A percentile compares a stretch with the other conserved stretches of the same genome.
These are phyloP conservation scores for Craniophora ligustri DNA, from an alignment of 2,888 invertebrate genomes.

Conservation along the genomic window DNA sequence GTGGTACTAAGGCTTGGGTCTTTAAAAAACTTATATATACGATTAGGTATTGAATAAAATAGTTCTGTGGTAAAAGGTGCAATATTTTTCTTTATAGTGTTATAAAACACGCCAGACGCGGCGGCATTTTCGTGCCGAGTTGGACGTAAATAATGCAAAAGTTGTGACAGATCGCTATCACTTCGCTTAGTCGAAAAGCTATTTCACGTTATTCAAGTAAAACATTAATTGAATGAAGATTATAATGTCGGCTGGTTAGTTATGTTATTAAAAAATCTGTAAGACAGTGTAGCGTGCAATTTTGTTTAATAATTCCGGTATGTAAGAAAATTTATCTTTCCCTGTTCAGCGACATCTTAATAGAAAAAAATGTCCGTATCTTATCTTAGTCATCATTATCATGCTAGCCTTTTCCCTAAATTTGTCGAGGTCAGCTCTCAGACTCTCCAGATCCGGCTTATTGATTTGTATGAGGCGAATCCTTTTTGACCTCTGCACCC, in stretches of 20 bases:
- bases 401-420: constrained; percentile 15
- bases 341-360: too few relatives aligned
- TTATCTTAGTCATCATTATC: constrained; percentile 11
- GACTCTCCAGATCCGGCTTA: constrained; percentile 41
- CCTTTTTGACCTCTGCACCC: constrained; percentile 40
- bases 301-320: too few relatives aligned
- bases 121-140: not conserved
- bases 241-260: too few relatives aligned
- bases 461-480: constrained; percentile 32
- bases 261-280: too few relatives aligned
- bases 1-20: too few relatives aligned
- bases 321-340: too few relatives aligned
- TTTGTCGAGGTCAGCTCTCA: constrained; percentile 16
- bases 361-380: not conserved
- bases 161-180: not conserved
- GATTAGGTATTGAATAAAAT: too few relatives aligned
- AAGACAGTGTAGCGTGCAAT: too few relatives aligned
- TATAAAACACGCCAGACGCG: not conserved
- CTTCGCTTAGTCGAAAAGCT: not conserved
- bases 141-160: not conserved
- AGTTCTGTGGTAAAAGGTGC: not conserved
- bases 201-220: not conserved
- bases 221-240: too few relatives aligned
- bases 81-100: not conserved
- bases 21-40: too few relatives aligned